Percentiles rank a stretch among this genome's conserved stretches.
Conservation (phyloP, 2,888 invertebrate species). For the Volucella inanis region DNA sequence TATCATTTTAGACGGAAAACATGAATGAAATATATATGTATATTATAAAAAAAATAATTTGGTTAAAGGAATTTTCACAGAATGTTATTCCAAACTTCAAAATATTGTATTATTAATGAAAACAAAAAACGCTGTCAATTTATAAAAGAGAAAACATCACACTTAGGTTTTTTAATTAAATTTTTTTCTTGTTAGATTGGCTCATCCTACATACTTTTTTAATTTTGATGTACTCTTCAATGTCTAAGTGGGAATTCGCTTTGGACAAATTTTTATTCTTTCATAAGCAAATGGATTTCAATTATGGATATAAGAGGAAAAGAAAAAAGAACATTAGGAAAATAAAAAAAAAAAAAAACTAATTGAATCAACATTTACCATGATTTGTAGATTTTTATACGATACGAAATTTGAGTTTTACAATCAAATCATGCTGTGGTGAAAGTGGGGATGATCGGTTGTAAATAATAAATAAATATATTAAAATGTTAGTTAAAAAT, state of each 20-base stretch:
- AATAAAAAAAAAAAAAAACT: constrained; percentile 22
- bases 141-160: constrained; percentile 12
- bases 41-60: no score
- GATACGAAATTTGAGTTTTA: constrained; percentile 29
- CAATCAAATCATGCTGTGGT: constrained; percentile 63
- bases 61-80: no score
- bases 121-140: no score
- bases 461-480: neutral
- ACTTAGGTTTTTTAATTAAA: neutral
- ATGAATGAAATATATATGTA: no score
- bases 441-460: constrained; percentile 59
- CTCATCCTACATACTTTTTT: constrained; percentile 58
- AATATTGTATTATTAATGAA: no score
- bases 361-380: constrained; percentile 26
- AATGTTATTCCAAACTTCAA: no score
- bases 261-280: constrained; percentile 50
- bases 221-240: constrained; percentile 48
- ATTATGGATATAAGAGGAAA: constrained; percentile 29
- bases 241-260: constrained; percentile 51
- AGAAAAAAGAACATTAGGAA: constrained; percentile 5
- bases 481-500: no score
- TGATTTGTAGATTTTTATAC: constrained; percentile 14
- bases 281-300: neutral
- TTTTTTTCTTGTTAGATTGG: neutral
- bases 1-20: no score